Evolutionary conservation across 2,888 invertebrate genomes (phyloP).

Genomic region (Theodoxus fluviatilis): DNA sequence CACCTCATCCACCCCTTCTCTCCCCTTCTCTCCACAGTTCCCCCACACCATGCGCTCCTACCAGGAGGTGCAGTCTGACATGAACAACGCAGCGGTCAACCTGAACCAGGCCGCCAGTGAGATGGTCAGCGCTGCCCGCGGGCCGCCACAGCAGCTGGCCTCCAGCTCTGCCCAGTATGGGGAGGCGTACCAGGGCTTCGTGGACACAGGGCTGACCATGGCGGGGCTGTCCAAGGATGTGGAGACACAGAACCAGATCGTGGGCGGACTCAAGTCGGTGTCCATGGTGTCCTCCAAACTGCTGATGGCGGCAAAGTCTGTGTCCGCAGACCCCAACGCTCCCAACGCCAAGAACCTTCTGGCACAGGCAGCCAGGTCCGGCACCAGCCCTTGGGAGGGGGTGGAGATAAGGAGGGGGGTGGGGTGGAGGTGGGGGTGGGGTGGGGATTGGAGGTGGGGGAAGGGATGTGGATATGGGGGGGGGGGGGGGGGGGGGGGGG

Average conservation of each 20-base stretch:
- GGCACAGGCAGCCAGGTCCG: constrained; percentile 78
- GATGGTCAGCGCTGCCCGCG: constrained; percentile 78
- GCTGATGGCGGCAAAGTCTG: constrained; percentile 84
- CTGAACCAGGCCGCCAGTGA: constrained; percentile 84
- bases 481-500: no score
- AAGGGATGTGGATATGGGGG: no score
- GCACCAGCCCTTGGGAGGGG: neutral
- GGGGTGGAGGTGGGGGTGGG: neutral
- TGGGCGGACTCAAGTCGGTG: constrained; percentile 85
- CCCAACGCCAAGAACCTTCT: constrained; percentile 91
- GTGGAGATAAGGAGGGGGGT: neutral
- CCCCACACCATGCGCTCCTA: constrained; percentile 70
- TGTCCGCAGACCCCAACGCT: constrained; percentile 86
- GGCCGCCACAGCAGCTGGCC: constrained; percentile 74
- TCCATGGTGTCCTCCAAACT: constrained; percentile 86
- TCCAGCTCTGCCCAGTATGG: constrained; percentile 78
- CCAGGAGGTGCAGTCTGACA: constrained; percentile 80
- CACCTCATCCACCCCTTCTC: neutral
- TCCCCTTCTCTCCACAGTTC: constrained; percentile 69
- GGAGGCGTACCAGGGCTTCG: constrained; percentile 77
- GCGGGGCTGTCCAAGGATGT: constrained; percentile 71
- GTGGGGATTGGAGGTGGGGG: no score
- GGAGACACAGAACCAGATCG: constrained; percentile 81
- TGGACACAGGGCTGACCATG: constrained; percentile 69
- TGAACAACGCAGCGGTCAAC: constrained; percentile 83